phyloP scores from a whole-genome alignment of 2,797 vertebrate species.

The Semotilus atromaculatus region DNA sequence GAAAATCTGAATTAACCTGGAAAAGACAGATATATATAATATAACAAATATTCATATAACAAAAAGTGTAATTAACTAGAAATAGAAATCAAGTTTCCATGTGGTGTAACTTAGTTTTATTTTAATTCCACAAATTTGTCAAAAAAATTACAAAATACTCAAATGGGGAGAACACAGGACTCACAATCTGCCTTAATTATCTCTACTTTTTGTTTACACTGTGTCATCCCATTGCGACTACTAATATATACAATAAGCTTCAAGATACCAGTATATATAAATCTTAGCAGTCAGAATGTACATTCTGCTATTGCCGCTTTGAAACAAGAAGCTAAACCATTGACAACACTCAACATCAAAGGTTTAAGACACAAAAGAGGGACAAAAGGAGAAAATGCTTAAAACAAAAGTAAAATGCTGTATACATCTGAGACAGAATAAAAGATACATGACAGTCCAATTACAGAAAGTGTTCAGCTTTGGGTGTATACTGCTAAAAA shows the following conservation, averaged over 20 bases:
- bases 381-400: conserved; percentile 68
- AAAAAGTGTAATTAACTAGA: conserved; percentile 53
- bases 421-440: conserved; percentile 68
- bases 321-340: conserved; percentile 94
- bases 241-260: conserved; percentile 99
- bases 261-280: conserved; percentile 99
- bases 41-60: too few species aligned
- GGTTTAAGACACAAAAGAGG: conserved; percentile 90
- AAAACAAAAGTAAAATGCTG: conserved; percentile 64
- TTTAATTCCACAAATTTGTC: conserved; percentile 99
- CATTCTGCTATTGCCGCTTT: conserved; percentile 94
- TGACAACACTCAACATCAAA: conserved; percentile 96
- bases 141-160: conserved; percentile 99
- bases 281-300: conserved; percentile 97
- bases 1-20: neutral
- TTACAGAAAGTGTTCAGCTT: conserved; percentile 58
- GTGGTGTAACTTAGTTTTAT: conserved; percentile 99
- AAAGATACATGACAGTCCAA: conserved; percentile 66
- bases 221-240: conserved; percentile 99
- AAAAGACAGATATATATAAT: too few species aligned
- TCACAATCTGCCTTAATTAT: conserved; percentile 98
- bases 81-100: conserved; percentile 65
- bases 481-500: conserved; percentile 48
- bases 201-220: conserved; percentile 99
- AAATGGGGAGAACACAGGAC: conserved; percentile 99